phyloP scores from a whole-genome alignment of 2,113 vertebrate genomes.

The Anguilla rostrata region DNA sequence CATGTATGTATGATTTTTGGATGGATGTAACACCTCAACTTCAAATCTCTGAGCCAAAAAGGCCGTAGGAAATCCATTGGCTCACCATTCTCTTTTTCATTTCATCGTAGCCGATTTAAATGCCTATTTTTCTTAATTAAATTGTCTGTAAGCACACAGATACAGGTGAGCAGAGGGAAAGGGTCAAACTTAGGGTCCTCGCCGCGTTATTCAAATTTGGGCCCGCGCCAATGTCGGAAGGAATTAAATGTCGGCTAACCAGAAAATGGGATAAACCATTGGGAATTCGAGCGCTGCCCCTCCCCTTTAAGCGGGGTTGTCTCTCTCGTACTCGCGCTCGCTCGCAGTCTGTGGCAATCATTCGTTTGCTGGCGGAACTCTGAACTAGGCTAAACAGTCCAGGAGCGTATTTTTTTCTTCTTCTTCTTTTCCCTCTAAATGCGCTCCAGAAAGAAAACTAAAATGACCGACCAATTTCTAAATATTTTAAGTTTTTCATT shows the following conservation, averaged over 20 bases:
- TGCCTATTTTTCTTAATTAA: not conserved
- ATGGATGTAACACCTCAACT: too few relatives aligned
- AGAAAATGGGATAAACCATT: slow-evolving; percentile 45
- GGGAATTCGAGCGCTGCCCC: slow-evolving; percentile 53
- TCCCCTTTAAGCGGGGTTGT: slow-evolving; percentile 66
- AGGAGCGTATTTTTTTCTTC: not conserved
- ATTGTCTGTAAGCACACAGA: not conserved
- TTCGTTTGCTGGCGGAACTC: slow-evolving; percentile 37
- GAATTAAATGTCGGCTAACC: slow-evolving; percentile 52
- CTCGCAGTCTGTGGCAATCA: slow-evolving; percentile 45
- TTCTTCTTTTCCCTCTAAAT: not conserved
- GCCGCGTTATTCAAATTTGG: not conserved
- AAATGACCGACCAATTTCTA: not conserved
- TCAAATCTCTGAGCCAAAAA: too few relatives aligned
- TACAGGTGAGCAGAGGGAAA: not conserved
- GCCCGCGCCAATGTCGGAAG: not conserved
- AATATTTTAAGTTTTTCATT: not conserved
- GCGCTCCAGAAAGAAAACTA: not conserved
- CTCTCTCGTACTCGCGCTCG: slow-evolving; percentile 42
- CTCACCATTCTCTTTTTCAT: not conserved
- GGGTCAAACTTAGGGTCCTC: not conserved
- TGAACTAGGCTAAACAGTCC: slow-evolving; percentile 10
- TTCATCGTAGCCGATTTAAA: not conserved
- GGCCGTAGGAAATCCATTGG: not conserved
- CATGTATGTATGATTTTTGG: too few relatives aligned